Conservation (phyloP, 2,888 invertebrate species). For the Scaptodrosophila latifasciaeformis region DNA sequence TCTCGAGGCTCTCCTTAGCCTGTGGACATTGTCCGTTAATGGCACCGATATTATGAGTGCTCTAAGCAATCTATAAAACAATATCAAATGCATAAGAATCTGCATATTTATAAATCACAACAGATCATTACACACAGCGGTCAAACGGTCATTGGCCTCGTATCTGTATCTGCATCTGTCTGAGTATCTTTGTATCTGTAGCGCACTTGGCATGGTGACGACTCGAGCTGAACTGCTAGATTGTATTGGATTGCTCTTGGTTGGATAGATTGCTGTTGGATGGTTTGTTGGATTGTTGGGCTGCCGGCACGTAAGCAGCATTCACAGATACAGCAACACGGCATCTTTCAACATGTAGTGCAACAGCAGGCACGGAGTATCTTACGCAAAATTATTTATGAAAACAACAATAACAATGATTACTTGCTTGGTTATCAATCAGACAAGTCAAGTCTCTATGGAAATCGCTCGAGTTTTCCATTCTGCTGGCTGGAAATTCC, state of each 20-base stretch:
- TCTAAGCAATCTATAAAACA: not conserved
- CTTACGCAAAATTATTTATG: conserved; percentile 68
- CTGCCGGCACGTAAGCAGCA: conserved; percentile 54
- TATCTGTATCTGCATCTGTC: conserved; percentile 33
- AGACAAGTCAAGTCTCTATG: conserved; percentile 24
- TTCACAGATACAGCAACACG: conserved; percentile 15
- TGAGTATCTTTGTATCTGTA: conserved; percentile 11
- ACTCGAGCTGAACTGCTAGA: too few relatives aligned
- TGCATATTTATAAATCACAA: conserved; percentile 32
- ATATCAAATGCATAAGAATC: conserved; percentile 40
- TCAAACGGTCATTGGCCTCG: conserved; percentile 67
- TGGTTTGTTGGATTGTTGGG: conserved; percentile 8
- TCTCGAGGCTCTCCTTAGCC: too few relatives aligned
- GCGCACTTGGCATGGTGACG: too few relatives aligned
- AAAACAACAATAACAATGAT: conserved; percentile 37
- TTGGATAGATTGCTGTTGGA: conserved; percentile 29
- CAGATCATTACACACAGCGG: conserved; percentile 61
- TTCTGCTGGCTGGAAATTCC: conserved; percentile 42
- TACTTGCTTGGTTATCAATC: conserved; percentile 50
- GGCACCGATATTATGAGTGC: conserved; percentile 21
- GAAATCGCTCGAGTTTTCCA: conserved; percentile 36
- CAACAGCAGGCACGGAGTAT: too few relatives aligned
- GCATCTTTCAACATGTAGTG: conserved; percentile 50
- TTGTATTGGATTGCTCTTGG: conserved; percentile 22
- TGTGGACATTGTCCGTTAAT: conserved; percentile 31